Conservation (phyloP, 2,888 invertebrate genomes). For the Rhopalosiphum nymphaeae region DNA sequence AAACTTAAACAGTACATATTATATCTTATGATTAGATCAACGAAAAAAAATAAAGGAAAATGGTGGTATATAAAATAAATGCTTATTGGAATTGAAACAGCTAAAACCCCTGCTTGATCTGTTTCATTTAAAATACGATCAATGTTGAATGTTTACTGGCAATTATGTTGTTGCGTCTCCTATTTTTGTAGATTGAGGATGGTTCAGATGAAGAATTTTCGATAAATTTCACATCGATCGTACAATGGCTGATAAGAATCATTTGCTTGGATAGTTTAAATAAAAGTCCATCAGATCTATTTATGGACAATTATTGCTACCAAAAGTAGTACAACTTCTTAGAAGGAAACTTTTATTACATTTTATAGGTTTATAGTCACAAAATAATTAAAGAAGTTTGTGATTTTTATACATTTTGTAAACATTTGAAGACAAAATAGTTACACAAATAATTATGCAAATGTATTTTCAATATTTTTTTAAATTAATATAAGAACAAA, state of each 20-base stretch:
- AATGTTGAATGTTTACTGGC: neutral
- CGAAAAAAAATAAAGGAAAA: neutral
- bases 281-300: neutral
- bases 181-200: neutral
- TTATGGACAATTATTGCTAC: too few relatives aligned
- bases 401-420: neutral
- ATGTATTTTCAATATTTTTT: too few relatives aligned
- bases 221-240: neutral
- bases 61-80: neutral
- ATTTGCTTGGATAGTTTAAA: neutral
- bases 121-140: neutral
- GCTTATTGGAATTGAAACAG: neutral
- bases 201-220: neutral
- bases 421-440: too few relatives aligned
- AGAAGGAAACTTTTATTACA: neutral
- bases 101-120: neutral
- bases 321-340: neutral
- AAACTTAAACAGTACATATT: neutral
- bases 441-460: too few relatives aligned
- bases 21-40: neutral
- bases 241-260: neutral
- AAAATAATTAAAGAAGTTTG: neutral
- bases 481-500: too few relatives aligned
- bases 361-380: neutral
- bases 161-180: neutral